These are phyloP conservation scores for Alligator sinensis DNA, from an alignment of 2,113 vertebrate species.

Conservation along the genomic window DNA sequence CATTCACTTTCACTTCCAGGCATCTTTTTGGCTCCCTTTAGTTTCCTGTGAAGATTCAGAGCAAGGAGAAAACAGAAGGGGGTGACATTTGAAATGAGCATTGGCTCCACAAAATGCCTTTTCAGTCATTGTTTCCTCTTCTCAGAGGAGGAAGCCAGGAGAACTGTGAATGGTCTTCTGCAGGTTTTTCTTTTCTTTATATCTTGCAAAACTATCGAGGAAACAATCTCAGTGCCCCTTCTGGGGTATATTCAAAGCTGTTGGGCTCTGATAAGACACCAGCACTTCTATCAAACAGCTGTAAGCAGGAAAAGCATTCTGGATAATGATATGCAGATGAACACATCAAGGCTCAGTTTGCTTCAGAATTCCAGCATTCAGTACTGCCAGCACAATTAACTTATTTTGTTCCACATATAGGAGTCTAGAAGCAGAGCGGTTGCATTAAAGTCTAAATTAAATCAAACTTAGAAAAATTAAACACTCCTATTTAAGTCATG, in stretches of 20 bases:
- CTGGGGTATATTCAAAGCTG: neutral
- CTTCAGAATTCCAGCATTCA: neutral
- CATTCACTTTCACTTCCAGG: neutral
- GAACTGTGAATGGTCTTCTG: neutral
- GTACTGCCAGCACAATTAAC: neutral
- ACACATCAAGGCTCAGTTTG: neutral
- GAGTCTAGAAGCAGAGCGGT: neutral
- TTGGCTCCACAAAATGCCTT: neutral
- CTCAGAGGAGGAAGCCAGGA: neutral
- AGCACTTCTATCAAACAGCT: neutral
- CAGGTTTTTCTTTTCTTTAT: neutral
- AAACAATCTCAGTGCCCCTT: neutral
- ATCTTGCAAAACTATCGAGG: neutral
- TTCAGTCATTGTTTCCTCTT: neutral
- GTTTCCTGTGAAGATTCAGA: neutral
- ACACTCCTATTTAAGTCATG: neutral
- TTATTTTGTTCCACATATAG: neutral
- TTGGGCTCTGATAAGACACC: neutral
- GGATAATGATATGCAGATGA: neutral
- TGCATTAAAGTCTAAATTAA: neutral
- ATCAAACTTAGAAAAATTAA: neutral
- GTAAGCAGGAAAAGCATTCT: neutral
- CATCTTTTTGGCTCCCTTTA: accelerated
- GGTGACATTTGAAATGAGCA: neutral
- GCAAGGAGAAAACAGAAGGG: neutral